These are phyloP conservation scores for Aphidius ervi DNA, from an alignment of 1,140 invertebrate genomes.

Conservation along the genomic window DNA sequence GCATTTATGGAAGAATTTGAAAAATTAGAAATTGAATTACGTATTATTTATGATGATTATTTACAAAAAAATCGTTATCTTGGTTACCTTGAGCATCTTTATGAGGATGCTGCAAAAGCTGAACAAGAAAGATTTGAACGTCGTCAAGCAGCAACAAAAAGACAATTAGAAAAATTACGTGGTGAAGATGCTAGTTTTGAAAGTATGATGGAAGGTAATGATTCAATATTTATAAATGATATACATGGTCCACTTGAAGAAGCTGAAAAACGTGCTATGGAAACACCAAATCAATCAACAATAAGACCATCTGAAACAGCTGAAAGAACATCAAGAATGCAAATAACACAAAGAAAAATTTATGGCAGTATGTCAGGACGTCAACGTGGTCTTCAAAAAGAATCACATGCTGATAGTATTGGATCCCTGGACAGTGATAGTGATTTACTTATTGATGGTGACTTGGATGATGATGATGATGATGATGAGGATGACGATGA, in stretches of 20 bases:
- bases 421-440: constrained; percentile 52
- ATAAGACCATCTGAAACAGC: constrained; percentile 23
- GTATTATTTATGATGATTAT: constrained; percentile 82
- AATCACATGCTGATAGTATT: constrained; percentile 40
- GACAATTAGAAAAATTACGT: constrained; percentile 52
- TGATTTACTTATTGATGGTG: constrained; percentile 53
- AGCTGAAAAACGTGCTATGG: constrained; percentile 33
- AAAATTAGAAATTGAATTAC: constrained; percentile 80
- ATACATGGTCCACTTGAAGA: constrained; percentile 39
- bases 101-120: constrained; percentile 65
- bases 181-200: constrained; percentile 50
- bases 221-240: constrained; percentile 45
- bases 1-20: constrained; percentile 97
- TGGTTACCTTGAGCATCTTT: constrained; percentile 73
- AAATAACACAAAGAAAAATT: constrained; percentile 45
- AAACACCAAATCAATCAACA: constrained; percentile 35
- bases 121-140: constrained; percentile 68
- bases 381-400: constrained; percentile 40
- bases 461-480: constrained; percentile 48
- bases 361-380: constrained; percentile 57
- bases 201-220: constrained; percentile 46
- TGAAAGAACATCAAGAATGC: constrained; percentile 39
- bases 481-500: constrained; percentile 42
- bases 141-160: constrained; percentile 52
- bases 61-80: constrained; percentile 83